Evolutionary conservation across 2,113 vertebrate species (phyloP), one percentile per base, ranked within the genome.

Genomic region (Pterocles burchelli): DNA sequence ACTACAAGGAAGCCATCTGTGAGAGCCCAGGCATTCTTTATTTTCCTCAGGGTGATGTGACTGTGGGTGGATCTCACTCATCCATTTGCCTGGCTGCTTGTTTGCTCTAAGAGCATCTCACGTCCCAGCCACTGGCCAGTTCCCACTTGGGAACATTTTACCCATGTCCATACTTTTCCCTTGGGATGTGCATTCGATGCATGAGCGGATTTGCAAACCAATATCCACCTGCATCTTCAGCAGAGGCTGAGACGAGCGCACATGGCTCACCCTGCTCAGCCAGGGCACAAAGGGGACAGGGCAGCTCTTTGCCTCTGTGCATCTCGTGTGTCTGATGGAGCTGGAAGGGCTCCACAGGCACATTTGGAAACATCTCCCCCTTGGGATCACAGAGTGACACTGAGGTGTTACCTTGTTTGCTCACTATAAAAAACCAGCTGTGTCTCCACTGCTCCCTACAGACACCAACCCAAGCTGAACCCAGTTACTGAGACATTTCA

Each of bases 221-320:
- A 3, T 11, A 38, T 26, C 52, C 57, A 52, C 34, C 62, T 36
- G n/a, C 3, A 0, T 43, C 43, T 67, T 58, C 66, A 20, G 41
- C 58, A 59, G 90, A 33, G 65, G 17, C 58, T 59, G 70, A 81
- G 34, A 63, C 19, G 33, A 11, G 17, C 3, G 8, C 3, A 2
- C 1, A 1, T 22, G 33, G 19, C 22, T 25, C 13, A 9, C 16
- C 4, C 28, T 59, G 55, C 25, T 41, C 21, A 4, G 29, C 15
- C 1, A 0, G 36, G 52, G 7, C 4, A 5, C 38, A 38, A 58
- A 34, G 46, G 31, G 31, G 13, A 61, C 0, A 13, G 54, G 6
- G n/a, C 28, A 81, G 59, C 28, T 88, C 55, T 61, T 67, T 71
- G 46, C 7, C 15, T n/a, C 54, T 9, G 11, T 19, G 41, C 51